These are phyloP conservation scores for Latrodectus hesperus DNA, from an alignment of 2,888 invertebrate species.

Conservation along the genomic window DNA sequence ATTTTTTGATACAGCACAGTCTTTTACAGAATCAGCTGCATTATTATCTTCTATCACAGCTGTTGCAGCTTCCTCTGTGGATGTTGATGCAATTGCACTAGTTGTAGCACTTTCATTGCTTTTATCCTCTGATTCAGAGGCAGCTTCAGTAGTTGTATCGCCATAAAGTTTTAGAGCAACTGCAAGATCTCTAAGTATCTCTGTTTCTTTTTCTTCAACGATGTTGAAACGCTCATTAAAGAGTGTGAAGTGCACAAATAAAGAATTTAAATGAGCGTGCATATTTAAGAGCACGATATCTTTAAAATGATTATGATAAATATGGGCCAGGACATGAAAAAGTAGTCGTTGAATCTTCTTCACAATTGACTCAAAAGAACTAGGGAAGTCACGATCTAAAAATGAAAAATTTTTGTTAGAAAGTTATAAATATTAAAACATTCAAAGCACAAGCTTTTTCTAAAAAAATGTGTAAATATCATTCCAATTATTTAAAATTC, in stretches of 20 bases:
- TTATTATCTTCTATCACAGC: slow-evolving; percentile 67
- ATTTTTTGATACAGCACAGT: slow-evolving; percentile 55
- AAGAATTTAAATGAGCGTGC: slow-evolving; percentile 97
- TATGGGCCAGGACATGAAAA: slow-evolving; percentile 98
- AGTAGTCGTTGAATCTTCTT: slow-evolving; percentile 96
- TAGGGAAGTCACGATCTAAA: slow-evolving; percentile 93
- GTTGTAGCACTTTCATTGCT: slow-evolving; percentile 30
- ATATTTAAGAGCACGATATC: slow-evolving; percentile 94
- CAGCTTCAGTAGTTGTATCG: slow-evolving; percentile 34
- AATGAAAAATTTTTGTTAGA: slow-evolving; percentile 72
- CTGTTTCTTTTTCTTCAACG: slow-evolving; percentile 96
- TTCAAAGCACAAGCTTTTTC: too few relatives aligned
- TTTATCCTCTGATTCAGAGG: slow-evolving; percentile 53
- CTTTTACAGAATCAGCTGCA: slow-evolving; percentile 60
- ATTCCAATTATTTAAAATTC: background rate
- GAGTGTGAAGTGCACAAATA: slow-evolving; percentile 95
- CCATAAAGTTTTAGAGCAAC: slow-evolving; percentile 80
- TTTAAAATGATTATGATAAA: slow-evolving; percentile 98
- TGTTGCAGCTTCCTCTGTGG: slow-evolving; percentile 50
- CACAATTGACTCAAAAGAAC: slow-evolving; percentile 93
- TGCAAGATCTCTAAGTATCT: slow-evolving; percentile 93
- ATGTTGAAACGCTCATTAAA: slow-evolving; percentile 89
- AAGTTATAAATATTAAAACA: too few relatives aligned
- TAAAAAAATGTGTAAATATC: background rate
- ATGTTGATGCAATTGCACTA: slow-evolving; percentile 30